Evolutionary conservation across 2,797 vertebrate genomes (phyloP).

Genomic region (Amphiprion clarkii): DNA sequence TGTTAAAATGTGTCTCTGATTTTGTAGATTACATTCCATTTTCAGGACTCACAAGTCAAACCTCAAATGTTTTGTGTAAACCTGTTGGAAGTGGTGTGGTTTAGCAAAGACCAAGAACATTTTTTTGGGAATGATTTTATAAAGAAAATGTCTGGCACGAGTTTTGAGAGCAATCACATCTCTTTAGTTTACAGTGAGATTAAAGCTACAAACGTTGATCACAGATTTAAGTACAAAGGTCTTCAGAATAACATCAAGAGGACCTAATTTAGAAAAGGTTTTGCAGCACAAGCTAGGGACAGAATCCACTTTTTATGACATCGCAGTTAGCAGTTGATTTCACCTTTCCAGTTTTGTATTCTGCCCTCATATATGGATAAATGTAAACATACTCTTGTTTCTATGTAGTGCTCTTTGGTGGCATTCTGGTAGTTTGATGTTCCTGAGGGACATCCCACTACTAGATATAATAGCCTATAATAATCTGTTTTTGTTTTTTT

Average conservation of each 20-base stretch:
- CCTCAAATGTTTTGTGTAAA: neutral
- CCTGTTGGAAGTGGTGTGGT: neutral
- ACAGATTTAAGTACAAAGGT: constrained; percentile 68
- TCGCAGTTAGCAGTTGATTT: constrained; percentile 16
- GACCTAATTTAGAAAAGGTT: constrained; percentile 46
- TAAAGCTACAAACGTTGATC: constrained; percentile 69
- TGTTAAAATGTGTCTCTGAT: too few relatives aligned
- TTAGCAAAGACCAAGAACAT: neutral
- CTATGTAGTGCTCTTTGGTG: constrained; percentile 50
- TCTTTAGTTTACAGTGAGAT: constrained; percentile 64
- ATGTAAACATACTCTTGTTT: constrained; percentile 28
- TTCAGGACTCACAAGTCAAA: too few relatives aligned
- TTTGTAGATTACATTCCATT: too few relatives aligned
- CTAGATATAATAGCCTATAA: neutral
- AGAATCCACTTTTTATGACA: constrained; percentile 28
- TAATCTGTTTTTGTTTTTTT: neutral
- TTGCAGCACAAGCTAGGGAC: constrained; percentile 53
- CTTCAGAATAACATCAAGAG: constrained; percentile 46
- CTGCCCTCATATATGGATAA: constrained; percentile 1
- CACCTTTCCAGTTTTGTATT: constrained; percentile 17
- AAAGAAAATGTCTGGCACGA: constrained; percentile 19
- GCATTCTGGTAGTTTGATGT: constrained; percentile 16
- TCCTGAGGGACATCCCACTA: constrained; percentile 35
- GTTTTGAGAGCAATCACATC: constrained; percentile 53
- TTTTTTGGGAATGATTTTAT: neutral